Conservation (phyloP, 2,888 invertebrate genomes). For the Amphipoea lucens region DNA sequence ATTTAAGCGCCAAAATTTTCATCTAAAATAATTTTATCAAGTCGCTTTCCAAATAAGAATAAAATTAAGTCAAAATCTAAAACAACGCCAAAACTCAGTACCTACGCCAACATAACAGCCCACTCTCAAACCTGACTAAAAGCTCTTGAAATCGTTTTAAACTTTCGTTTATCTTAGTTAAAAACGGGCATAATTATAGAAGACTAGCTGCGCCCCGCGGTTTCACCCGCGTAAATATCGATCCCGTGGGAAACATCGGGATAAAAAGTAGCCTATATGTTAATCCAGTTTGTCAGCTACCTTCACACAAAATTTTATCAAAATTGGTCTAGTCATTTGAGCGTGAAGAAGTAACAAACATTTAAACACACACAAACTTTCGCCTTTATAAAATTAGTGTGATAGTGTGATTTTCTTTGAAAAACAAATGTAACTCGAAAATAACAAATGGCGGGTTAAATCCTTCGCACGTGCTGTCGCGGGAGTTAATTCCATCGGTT, state of each 20-base stretch:
- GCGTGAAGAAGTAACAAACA: too few relatives aligned
- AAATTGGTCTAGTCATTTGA: too few relatives aligned
- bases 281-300: too few relatives aligned
- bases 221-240: too few relatives aligned
- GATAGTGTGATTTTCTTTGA: constrained; percentile 46
- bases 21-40: constrained; percentile 6
- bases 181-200: constrained; percentile 57
- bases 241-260: too few relatives aligned
- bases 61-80: constrained; percentile 18
- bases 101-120: constrained; percentile 30
- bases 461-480: constrained; percentile 58
- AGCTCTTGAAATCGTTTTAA: constrained; percentile 37
- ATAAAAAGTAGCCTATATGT: too few relatives aligned
- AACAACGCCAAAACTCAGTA: constrained; percentile 19
- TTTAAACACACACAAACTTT: too few relatives aligned
- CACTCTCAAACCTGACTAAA: constrained; percentile 18
- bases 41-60: constrained; percentile 23
- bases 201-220: constrained; percentile 7
- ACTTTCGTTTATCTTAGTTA: constrained; percentile 56
- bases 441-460: constrained; percentile 63
- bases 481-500: constrained; percentile 67
- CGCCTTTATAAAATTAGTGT: too few relatives aligned
- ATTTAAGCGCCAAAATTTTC: constrained; percentile 19
- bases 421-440: constrained; percentile 55
- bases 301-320: too few relatives aligned